Evolutionary conservation across 2,797 vertebrate genomes (phyloP), one percentile per base, ranked within the genome.

Genomic region (Pantherophis vulpinus): DNA sequence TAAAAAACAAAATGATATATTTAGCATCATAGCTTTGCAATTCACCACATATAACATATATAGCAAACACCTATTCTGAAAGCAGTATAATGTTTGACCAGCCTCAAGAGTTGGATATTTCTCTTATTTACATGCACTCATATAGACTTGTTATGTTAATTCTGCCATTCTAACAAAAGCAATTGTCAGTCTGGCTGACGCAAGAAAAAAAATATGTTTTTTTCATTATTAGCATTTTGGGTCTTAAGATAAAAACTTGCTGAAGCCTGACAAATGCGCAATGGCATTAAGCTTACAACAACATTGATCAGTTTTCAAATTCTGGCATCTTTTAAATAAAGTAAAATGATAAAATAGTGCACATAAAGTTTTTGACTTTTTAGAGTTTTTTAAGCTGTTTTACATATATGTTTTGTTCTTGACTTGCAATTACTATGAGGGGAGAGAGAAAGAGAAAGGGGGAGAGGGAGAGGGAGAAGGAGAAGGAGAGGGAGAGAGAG

Each of bases 11-110:
- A 94, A 83, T 86, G 95, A 87, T 88, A 95, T 25, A 6, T 96
- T 93, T 88, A 96, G 93, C 88, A 93, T 79, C 13, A 37, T 91
- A 54, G 86, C 63, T 55, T 91, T 37, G 91, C 87, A 47, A 25
- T 9, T 90, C 1, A 92, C 37, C 90, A 93, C 90, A 90, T 93
- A 70, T 29, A 70, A 9, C 9, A 70, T 70, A 74, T 29, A n/a
- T 70, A 70, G 66, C 16, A 37, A 18, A 20, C 37, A n/a, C 55
- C 42, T 0, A 42, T 0, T 47, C 37, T 23, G 3, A 93, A 92
- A 1, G 70, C 13, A 9, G n/a, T 0, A 88, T 0, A 8, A 18
- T 27, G 87, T 54, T 91, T 51, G 37, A 93, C 27, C 56, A 1
- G 23, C 60, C 79, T 42, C 60, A 58, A 58, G 58, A 61, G 42